Percentiles rank a stretch among this genome's conserved stretches.
Evolutionary conservation across 2,113 vertebrate genomes (phyloP).

Genomic region (Trochalopteron elliotii): DNA sequence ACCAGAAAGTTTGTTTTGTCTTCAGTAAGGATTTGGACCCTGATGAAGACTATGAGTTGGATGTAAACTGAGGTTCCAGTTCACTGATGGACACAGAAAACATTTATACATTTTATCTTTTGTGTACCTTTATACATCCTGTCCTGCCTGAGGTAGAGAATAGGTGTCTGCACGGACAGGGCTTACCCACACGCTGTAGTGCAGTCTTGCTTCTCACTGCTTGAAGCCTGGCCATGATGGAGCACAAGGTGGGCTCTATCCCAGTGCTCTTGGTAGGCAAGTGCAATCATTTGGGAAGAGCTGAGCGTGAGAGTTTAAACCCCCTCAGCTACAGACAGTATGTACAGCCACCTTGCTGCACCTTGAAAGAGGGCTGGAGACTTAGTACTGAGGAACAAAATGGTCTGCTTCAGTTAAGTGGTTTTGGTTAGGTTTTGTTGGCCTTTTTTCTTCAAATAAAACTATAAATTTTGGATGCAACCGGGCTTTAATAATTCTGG

Average conservation of each 20-base stretch:
- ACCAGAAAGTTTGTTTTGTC: not conserved
- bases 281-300: not conserved
- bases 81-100: not conserved
- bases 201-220: not conserved
- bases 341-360: not conserved
- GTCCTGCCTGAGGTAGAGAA: not conserved
- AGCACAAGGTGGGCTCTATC: not conserved
- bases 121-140: not conserved
- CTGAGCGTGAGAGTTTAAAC: not conserved
- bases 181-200: not conserved
- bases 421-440: not conserved
- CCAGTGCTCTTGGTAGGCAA: not conserved
- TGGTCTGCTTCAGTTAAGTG: not conserved
- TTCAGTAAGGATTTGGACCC: not conserved
- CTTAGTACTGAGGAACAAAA: not conserved
- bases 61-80: not conserved
- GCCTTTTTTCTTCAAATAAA: not conserved
- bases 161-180: not conserved
- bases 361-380: rapidly evolving
- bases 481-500: not conserved
- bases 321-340: not conserved
- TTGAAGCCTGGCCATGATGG: not conserved
- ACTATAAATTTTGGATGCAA: not conserved
- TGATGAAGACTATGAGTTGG: not conserved
- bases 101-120: not conserved